Evolutionary conservation across 2,888 invertebrate genomes (phyloP).

Genomic region (Cyclophora punctaria): DNA sequence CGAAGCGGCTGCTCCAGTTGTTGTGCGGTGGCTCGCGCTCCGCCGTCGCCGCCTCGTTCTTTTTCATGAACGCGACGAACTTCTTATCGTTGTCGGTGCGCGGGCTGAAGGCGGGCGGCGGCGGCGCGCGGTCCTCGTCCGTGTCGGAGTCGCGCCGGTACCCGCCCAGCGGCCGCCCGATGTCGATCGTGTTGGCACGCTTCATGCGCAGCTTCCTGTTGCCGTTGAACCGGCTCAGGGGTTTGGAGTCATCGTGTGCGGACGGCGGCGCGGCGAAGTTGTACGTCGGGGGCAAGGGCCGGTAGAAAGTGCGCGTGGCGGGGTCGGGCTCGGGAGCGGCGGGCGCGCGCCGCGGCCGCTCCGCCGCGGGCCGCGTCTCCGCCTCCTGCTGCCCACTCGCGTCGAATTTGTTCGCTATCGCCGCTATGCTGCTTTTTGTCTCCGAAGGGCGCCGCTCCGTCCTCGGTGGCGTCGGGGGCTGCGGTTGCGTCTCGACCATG

Average conservation of each 20-base stretch:
- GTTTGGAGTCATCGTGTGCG: slow-evolving; percentile 48
- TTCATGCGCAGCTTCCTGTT: slow-evolving; percentile 86
- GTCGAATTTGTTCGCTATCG: slow-evolving; percentile 60
- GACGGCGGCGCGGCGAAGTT: slow-evolving; percentile 56
- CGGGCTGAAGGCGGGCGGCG: slow-evolving; percentile 82
- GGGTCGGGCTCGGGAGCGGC: slow-evolving; percentile 25
- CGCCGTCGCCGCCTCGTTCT: slow-evolving; percentile 66
- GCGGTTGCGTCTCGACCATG: slow-evolving; percentile 41
- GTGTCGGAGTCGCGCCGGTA: slow-evolving; percentile 69
- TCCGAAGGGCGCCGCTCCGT: slow-evolving; percentile 47
- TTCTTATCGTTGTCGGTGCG: slow-evolving; percentile 91
- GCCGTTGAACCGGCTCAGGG: slow-evolving; percentile 65
- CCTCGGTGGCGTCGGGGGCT: slow-evolving; percentile 21
- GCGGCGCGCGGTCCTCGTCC: slow-evolving; percentile 57
- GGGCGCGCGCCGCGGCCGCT: slow-evolving; percentile 19
- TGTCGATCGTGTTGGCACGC: slow-evolving; percentile 91
- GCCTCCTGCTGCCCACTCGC: slow-evolving; percentile 37
- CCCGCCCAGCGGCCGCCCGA: slow-evolving; percentile 81
- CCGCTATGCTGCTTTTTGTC: slow-evolving; percentile 52
- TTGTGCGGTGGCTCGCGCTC: slow-evolving; percentile 32
- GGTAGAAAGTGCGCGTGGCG: slow-evolving; percentile 41
- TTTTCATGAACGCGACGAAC: slow-evolving; percentile 87
- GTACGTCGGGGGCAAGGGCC: slow-evolving; percentile 59
- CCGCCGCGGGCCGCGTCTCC: slow-evolving; percentile 19
- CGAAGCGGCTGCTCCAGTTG: slow-evolving; percentile 89